Conservation (phyloP, 2,888 invertebrate genomes). For the Labia minor region DNA sequence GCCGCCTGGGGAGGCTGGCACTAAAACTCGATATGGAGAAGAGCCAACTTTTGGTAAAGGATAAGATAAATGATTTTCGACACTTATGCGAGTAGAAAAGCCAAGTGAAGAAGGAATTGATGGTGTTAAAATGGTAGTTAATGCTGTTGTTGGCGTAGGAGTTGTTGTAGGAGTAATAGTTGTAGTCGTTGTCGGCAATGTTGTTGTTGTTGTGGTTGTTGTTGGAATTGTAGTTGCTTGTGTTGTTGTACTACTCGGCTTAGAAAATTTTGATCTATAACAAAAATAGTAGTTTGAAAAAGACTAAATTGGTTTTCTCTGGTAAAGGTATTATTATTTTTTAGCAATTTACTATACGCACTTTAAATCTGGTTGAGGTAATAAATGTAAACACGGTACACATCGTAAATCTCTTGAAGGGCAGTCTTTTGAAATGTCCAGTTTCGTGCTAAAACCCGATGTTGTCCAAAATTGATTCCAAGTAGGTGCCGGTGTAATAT, state of each 20-base stretch:
- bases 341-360: no score
- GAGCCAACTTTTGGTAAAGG: background rate
- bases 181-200: background rate
- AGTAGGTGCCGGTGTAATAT: background rate
- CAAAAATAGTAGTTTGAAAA: no score
- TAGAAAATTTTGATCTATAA: background rate
- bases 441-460: background rate
- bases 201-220: constrained; percentile 15
- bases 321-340: no score
- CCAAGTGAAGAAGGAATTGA: background rate
- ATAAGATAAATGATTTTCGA: background rate
- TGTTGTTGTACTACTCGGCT: background rate
- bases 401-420: background rate
- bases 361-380: no score
- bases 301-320: no score
- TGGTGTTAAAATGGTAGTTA: background rate
- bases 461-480: background rate
- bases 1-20: constrained; percentile 18
- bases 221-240: background rate
- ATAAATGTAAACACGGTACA: background rate
- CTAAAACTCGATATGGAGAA: background rate
- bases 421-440: background rate
- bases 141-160: background rate
- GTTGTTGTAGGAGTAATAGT: background rate
- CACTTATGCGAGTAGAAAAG: constrained; percentile 13